Evolutionary conservation across 2,797 vertebrate species (phyloP).

Genomic region (Silurus aristotelis): DNA sequence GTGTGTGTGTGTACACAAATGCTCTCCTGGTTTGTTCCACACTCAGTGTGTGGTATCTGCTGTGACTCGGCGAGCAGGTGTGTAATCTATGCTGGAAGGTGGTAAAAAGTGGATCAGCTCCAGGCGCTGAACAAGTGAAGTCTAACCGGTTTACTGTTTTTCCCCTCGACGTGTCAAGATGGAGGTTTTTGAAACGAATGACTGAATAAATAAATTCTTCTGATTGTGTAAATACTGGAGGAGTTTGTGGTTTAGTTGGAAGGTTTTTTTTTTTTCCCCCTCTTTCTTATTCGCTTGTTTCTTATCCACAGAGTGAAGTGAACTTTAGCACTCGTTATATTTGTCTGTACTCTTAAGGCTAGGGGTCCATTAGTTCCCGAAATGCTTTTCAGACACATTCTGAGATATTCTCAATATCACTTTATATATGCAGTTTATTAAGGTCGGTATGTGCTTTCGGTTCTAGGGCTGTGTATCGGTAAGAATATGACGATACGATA

Average conservation of each 20-base stretch:
- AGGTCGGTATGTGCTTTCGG: too few species aligned
- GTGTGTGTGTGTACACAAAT: too few species aligned
- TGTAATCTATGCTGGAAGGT: conserved; percentile 12
- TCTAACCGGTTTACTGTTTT: background rate
- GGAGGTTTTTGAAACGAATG: conserved; percentile 31
- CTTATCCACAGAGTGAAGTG: background rate
- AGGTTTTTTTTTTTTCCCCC: too few species aligned
- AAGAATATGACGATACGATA: too few species aligned
- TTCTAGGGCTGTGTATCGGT: too few species aligned
- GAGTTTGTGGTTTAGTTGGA: background rate
- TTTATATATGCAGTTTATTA: too few species aligned
- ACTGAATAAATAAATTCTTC: background rate
- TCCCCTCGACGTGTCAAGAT: background rate
- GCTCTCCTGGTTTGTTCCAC: too few species aligned
- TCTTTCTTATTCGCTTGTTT: background rate
- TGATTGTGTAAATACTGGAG: conserved; percentile 35
- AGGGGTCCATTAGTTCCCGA: background rate
- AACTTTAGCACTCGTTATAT: background rate
- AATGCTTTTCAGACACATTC: background rate
- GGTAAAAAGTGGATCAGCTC: conserved; percentile 9
- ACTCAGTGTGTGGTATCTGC: background rate
- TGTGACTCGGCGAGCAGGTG: background rate
- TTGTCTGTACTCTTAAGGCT: too few species aligned
- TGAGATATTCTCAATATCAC: background rate
- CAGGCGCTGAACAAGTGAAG: background rate